phyloP scores from a whole-genome alignment of 2,113 vertebrate species.

The Erythrolamprus reginae region DNA sequence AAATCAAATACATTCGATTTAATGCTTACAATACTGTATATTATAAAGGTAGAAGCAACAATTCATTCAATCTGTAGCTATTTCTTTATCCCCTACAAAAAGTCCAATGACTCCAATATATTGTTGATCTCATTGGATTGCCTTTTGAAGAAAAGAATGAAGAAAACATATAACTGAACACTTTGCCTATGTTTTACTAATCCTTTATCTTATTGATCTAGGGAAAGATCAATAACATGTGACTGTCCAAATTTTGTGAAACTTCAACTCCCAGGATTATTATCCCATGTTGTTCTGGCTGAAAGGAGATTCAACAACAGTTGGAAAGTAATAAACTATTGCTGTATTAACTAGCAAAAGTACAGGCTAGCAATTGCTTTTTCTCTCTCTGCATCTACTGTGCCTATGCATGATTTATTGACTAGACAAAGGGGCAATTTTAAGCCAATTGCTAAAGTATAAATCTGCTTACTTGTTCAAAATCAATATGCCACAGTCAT shows the following conservation, averaged over 20 bases:
- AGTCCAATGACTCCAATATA: too few relatives aligned
- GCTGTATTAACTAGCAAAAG: not conserved
- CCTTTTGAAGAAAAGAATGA: not conserved
- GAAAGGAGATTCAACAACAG: not conserved
- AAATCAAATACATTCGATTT: slow-evolving; percentile 30
- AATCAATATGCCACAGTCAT: not conserved
- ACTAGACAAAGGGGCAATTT: not conserved
- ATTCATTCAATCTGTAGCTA: not conserved
- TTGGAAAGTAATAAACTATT: not conserved
- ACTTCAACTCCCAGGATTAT: not conserved
- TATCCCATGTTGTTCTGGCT: not conserved
- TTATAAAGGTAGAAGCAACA: slow-evolving; percentile 17
- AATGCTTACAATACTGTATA: slow-evolving; percentile 33
- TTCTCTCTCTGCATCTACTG: not conserved
- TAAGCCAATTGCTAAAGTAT: not conserved
- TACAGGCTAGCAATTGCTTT: not conserved
- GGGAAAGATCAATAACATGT: not conserved
- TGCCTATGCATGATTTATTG: not conserved
- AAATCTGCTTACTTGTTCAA: not conserved
- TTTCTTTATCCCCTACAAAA: slow-evolving; percentile 21
- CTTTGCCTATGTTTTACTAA: not conserved
- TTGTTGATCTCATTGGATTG: slow-evolving; percentile 5
- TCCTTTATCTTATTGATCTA: not conserved
- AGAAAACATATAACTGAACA: not conserved
- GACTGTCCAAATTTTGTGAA: not conserved